A percentile compares a stretch with the other conserved stretches of the same genome.
Conservation (phyloP, 2,888 invertebrate species). For the Ligdia adustata region DNA sequence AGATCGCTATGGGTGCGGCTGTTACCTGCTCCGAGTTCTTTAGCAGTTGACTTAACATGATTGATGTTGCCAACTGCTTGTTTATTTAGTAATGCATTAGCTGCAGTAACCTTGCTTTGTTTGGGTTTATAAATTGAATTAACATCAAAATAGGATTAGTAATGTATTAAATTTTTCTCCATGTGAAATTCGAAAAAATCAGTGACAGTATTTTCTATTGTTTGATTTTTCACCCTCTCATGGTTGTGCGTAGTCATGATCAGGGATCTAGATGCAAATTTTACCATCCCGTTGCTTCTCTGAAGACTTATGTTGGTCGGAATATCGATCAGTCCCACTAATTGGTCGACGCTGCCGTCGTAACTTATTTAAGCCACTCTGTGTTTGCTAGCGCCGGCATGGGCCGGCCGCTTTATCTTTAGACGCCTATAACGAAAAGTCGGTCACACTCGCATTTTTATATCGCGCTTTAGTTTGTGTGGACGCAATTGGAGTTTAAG, state of each 20-base stretch:
- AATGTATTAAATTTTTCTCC: no score
- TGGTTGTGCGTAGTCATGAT: no score
- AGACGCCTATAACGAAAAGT: conserved; percentile 14
- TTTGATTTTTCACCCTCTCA: no score
- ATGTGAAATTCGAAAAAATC: no score
- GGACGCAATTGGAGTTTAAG: no score
- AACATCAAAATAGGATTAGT: no score
- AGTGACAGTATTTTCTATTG: no score
- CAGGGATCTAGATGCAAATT: no score
- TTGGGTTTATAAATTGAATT: no score
- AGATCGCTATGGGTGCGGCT: conserved; percentile 60
- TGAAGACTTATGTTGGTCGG: conserved; percentile 13
- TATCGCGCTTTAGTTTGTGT: not conserved
- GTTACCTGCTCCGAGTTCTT: conserved; percentile 39
- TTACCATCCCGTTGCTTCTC: conserved; percentile 1
- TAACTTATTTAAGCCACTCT: conserved; percentile 28
- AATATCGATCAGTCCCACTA: conserved; percentile 26
- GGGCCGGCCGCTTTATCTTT: conserved; percentile 16
- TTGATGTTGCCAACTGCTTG: conserved; percentile 37
- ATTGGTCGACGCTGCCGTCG: conserved; percentile 22
- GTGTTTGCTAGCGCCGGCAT: conserved; percentile 16
- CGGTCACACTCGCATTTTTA: conserved; percentile 5
- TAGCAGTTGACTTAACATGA: conserved; percentile 39
- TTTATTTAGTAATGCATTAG: conserved; percentile 29
- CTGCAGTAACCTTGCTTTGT: no score